Evolutionary conservation across 2,888 invertebrate genomes (phyloP), one percentile per base, ranked within the genome.

Genomic region (Julus scanicus): DNA sequence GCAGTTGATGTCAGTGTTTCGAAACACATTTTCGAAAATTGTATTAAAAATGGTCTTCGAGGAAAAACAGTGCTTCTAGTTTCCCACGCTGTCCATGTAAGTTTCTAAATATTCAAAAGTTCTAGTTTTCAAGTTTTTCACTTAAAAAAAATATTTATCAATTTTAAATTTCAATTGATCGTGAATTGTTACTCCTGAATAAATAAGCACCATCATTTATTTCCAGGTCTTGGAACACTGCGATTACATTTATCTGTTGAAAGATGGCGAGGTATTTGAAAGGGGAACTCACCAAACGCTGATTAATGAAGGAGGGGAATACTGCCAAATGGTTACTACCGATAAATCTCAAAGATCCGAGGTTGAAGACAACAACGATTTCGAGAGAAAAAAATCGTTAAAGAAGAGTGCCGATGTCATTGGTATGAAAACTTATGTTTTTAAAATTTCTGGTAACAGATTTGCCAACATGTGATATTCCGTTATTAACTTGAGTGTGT

Each of bases 201-300:
- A 44, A 44, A 44, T 44, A 44, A 44, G 5, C 29, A 29, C 29
- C 29, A 29, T 29, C 29, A 29, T 29, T 29, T 29, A 29, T 29
- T 29, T 91, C 37, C 91, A 94, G 94, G 94, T 94, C 91, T 91
- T 95, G 88, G 92, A 92, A 88, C 92, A 93, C 87, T 95, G 95
- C 91, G 94, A 94, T 91, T 92, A 93, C 89, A 93, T 95, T 53
- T 91, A 94, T 57, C 93, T 94, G 89, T 92, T 95, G 92, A 93
- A 93, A 88, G 93, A 93, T 85, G 95, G 95, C 0, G 91, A 91
- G 89, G 93, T 95, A 40, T 91, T 92, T 3, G 94, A 94, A 89
- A 91, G 92, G 88, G 95, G 94, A 13, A 92, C 93, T 44, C 95
- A 95, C 90, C 90, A 91, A 5, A 91, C 92, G 20, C 90, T 94